These are phyloP conservation scores for Barbus barbus DNA, from an alignment of 2,113 vertebrate genomes.

Conservation along the genomic window DNA sequence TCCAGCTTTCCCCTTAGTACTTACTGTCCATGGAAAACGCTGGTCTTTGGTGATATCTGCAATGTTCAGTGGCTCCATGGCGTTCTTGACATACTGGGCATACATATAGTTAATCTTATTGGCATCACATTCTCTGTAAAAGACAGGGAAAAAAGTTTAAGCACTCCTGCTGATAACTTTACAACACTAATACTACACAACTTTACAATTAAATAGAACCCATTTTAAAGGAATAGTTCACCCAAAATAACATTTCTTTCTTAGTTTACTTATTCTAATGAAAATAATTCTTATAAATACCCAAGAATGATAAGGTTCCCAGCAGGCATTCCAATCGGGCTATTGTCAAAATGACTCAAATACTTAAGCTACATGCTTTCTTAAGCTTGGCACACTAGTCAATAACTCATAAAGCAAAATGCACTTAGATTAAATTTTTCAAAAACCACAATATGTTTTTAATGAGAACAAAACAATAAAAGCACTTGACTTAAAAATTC, in stretches of 20 bases:
- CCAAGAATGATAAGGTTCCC: neutral
- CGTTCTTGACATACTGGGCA: slow-evolving; percentile 92
- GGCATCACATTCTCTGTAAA: slow-evolving; percentile 81
- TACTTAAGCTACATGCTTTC: neutral
- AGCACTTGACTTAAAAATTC: neutral
- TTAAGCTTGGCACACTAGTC: neutral
- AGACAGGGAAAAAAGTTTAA: slow-evolving; percentile 23
- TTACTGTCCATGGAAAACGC: slow-evolving; percentile 92
- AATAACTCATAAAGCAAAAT: neutral
- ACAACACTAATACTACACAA: no score
- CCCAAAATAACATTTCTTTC: neutral
- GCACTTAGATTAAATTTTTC: neutral
- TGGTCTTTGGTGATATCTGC: slow-evolving; percentile 84
- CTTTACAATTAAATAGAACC: no score
- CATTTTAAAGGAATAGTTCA: neutral
- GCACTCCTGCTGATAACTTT: neutral
- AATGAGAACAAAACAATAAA: neutral
- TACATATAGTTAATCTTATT: slow-evolving; percentile 96
- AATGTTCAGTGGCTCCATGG: slow-evolving; percentile 92
- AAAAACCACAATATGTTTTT: neutral
- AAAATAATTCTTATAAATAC: neutral
- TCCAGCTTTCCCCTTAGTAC: slow-evolving; percentile 57
- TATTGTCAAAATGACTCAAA: neutral
- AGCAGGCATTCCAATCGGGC: neutral
- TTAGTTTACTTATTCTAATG: neutral